phyloP scores from a whole-genome alignment of 2,113 vertebrate genomes.

The Vicugna pacos region DNA sequence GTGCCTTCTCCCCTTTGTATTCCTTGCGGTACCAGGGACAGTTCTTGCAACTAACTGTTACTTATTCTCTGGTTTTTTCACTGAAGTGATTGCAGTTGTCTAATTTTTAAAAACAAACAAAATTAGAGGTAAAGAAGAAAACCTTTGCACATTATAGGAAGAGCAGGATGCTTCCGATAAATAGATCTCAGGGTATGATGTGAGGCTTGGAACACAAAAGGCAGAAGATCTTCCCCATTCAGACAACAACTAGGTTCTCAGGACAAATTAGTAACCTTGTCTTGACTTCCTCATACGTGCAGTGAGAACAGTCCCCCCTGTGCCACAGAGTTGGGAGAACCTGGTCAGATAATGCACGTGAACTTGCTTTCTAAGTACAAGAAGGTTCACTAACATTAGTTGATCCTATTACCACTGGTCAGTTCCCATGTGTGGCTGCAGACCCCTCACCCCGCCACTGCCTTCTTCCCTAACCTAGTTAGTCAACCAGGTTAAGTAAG shows the following conservation, averaged over 20 bases:
- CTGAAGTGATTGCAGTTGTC: background rate
- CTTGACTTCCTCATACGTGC: background rate
- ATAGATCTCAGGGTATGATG: background rate
- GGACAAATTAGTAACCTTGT: background rate
- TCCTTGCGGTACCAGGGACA: background rate
- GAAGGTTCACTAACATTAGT: background rate
- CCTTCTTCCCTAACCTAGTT: background rate
- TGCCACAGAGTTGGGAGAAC: background rate
- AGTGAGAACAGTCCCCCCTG: background rate
- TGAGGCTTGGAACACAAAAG: background rate
- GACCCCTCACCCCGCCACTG: fast-evolving
- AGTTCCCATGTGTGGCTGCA: background rate
- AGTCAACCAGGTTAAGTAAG: background rate
- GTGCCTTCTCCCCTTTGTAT: background rate
- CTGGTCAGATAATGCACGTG: background rate
- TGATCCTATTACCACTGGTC: background rate
- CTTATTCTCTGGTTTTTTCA: background rate
- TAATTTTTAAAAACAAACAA: constrained; percentile 1
- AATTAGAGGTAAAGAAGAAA: constrained; percentile 35
- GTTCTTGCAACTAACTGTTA: background rate
- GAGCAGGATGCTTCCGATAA: background rate
- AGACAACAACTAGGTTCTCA: background rate
- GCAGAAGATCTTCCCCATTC: background rate
- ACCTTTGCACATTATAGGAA: background rate
- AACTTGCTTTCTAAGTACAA: background rate